phyloP scores from a whole-genome alignment of 2,888 invertebrate species.

The Amblyjoppa fuscipennis region DNA sequence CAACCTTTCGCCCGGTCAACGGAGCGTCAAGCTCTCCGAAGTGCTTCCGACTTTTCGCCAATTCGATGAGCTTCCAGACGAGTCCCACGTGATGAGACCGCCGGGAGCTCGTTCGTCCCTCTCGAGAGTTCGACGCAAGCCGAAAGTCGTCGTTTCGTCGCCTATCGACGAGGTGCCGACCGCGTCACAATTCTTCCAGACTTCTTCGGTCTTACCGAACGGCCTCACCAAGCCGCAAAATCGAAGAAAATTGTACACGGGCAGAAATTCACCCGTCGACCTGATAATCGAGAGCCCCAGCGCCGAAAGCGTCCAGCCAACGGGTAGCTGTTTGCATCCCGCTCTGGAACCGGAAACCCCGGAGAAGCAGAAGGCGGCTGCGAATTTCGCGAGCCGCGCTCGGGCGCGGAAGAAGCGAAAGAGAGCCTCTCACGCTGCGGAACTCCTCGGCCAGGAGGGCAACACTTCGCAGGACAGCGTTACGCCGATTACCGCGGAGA shows the following conservation, averaged over 20 bases:
- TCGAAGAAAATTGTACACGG: constrained; percentile 76
- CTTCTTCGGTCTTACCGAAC: background rate
- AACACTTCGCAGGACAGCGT: constrained; percentile 41
- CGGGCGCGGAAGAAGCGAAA: constrained; percentile 50
- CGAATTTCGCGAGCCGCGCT: constrained; percentile 7
- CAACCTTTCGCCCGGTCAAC: background rate
- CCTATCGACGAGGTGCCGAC: too few species aligned
- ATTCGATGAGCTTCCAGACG: constrained; percentile 50
- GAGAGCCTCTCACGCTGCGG: constrained; percentile 21
- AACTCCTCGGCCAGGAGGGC: background rate
- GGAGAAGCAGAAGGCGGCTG: background rate
- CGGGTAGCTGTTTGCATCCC: constrained; percentile 71
- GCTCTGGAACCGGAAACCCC: constrained; percentile 68
- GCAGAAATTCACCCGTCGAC: constrained; percentile 76
- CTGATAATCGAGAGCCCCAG: constrained; percentile 58
- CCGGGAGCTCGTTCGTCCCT: constrained; percentile 3
- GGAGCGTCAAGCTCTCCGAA: constrained; percentile 62
- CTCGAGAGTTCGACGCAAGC: constrained; percentile 8
- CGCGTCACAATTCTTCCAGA: background rate
- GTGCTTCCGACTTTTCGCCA: constrained; percentile 63
- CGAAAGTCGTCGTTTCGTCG: background rate
- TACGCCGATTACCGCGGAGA: background rate
- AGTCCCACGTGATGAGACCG: background rate
- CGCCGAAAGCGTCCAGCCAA: background rate
- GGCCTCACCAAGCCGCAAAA: constrained; percentile 25